Evolutionary conservation across 2,888 invertebrate genomes (phyloP), one percentile per base, ranked within the genome.

Genomic region (Aproaerema taeniolella): DNA sequence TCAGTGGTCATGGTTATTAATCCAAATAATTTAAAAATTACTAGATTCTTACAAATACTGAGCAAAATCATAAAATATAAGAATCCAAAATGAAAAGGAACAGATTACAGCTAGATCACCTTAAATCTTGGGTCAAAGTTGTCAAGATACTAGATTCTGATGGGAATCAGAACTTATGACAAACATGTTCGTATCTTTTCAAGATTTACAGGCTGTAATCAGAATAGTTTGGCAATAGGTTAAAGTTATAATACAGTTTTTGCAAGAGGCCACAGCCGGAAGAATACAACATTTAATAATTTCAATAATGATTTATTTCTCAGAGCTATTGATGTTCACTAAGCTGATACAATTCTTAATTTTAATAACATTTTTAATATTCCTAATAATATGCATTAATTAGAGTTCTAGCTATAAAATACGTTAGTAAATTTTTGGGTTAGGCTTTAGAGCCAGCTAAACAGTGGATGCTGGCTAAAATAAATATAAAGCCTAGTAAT

Each of bases 291-390:
- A 80, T 77, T 79, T 70, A 80, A 76, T 85, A 85, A 82, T 85
- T 85, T 86, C 66, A 79, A 85, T 86, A 85, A 85, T 85, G 85
- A 80, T 82, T 83, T 64, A 78, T 79, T 81, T 75, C 64, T 70
- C 80, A 74, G 82, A 86, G 86, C 86, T 86, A 86, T 86, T 86
- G 86, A 85, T 86, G 82, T 85, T 86, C 67, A 80, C 86, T 86
- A 86, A 86, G 86, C 86, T 79, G 85, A 85, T 85, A 86, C 86
- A 85, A 75, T 85, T 76, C 82, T 85, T 85, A 82, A 67, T 68
- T 75, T 67, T 76, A 77, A 80, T 82, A 85, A 85, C 86, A 85
- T 83, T 83, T 37, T 73, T 81, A 66, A 67, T 68, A 82, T 80
- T 79, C 78, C 85, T 85, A 85, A 80, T 81, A 82, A 79, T 85